Base-by-base conservation (phyloP, 2,797 vertebrate genomes). In the Poeciliopsis infans region DNA sequence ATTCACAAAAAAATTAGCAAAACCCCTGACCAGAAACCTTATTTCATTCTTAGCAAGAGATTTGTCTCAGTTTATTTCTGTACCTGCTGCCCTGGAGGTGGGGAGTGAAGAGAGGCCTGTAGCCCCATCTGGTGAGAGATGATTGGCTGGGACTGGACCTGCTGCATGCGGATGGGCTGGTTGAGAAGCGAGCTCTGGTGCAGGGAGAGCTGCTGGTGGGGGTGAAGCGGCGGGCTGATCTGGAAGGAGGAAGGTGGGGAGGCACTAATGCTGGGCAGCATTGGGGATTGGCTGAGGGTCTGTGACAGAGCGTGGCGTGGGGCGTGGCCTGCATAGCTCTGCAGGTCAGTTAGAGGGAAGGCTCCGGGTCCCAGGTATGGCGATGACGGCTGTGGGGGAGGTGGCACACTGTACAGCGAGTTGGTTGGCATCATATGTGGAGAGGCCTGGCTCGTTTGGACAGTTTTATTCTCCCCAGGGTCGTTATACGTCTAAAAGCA, bases 111-210 rank as follows among this genome's bases (percentile, higher is more conserved):
- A 88, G 97, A 96, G 94, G 97, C 96, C 96, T 98, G 98, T 92
- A 99, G 97, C 84, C 97, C 97, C 97, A 99, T 98, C 95, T 98
- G 94, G 85, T 98, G 97, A 87, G 97, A 96, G 93, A 98, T 96
- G 95, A 98, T 97, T 87, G 97, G 95, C 93, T 98, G 97, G 89
- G 98, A 97, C 86, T 97, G 96, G 90, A 97, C 98, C 91, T 98
- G 97, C 94, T 98, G 97, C 98, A 99, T 98, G 96, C 97, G 97
- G 95, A 98, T 96, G 79, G 97, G 96, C 76, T 98, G 97, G 92
- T 96, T 96, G 94, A 99, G 97, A 79, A 98, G 97, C 86, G 98
- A 94, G 91, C 97, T 96, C 96, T 99, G 97, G 86, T 97, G 96
- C 96, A 99, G 95, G 81, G 97, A 96, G 85, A 98, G 96, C 95